Conservation (phyloP, 2,888 invertebrate species). For the Lamellibrachia satsuma region DNA sequence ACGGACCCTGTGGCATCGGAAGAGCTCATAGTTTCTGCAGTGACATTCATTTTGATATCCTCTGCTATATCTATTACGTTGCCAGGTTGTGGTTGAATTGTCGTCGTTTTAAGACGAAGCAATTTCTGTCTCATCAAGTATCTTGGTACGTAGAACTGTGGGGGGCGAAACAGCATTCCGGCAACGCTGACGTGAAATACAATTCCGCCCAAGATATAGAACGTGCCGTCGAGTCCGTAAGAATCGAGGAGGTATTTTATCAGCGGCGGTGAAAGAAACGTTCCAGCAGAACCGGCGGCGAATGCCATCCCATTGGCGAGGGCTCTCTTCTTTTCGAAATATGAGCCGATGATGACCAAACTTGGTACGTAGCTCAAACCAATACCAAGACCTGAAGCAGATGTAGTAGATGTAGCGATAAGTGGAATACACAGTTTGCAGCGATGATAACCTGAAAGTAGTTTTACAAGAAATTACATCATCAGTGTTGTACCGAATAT, state of each 20-base stretch:
- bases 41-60: not conserved
- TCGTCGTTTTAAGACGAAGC: not conserved
- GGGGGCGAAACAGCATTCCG: constrained; percentile 36
- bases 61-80: not conserved
- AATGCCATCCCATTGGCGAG: constrained; percentile 49
- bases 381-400: constrained; percentile 47
- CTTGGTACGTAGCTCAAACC: constrained; percentile 47
- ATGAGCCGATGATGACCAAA: constrained; percentile 47
- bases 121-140: not conserved
- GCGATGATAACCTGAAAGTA: no score
- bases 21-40: not conserved
- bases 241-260: constrained; percentile 32
- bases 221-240: constrained; percentile 33
- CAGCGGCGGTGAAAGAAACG: constrained; percentile 44
- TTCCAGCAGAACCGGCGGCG: constrained; percentile 48
- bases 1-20: not conserved
- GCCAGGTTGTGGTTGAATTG: not conserved
- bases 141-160: constrained; percentile 21
- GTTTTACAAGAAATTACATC: no score
- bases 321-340: constrained; percentile 45
- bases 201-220: constrained; percentile 38
- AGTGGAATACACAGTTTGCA: no score
- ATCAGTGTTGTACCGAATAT: no score
- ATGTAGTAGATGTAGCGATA: not conserved
- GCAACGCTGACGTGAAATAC: constrained; percentile 37